Base-by-base conservation (phyloP, 2,113 vertebrate genomes). In the Spea bombifrons region DNA sequence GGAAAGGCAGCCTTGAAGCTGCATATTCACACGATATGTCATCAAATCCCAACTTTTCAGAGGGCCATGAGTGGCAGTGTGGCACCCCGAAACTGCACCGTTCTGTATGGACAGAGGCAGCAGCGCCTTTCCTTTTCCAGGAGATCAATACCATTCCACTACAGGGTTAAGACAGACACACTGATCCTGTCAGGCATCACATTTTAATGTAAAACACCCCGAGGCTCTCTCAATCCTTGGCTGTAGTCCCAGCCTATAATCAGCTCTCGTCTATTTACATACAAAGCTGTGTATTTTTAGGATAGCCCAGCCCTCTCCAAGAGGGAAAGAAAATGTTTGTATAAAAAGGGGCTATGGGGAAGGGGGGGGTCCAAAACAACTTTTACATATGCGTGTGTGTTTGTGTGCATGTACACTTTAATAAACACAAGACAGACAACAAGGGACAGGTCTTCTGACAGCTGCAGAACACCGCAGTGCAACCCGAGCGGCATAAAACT, bases 261-360 rank as follows among this genome's bases (percentile, higher is more conserved):
- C 81, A 15, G 73, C 77, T 71, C 67, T 57, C 4, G 52, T 75
- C 47, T 76, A 84, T 85, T 88, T 86, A 86, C 87, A 83, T 82
- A 82, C 84, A 72, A 74, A 86, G 80, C 83, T 48, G 83, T 47
- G 7, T 64, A 80, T 76, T 66, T 81, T 53, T 69, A 71, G 66
- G 82, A 15, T 55, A 59, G 78, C 17, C 83, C 86, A 74, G 78
- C 83, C 85, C 75, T 76, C 75, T 17, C 46, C 0, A 59, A 7
- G 52, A 8, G 4, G 67, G 30, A 0, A 44, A 52, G 0, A 15
- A 8, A 64, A 78, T 78, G 76, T 71, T 77, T 77, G 66, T 71
- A 71, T 78, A 57, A 43, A 12, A 63, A 3, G 10, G 53, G 73
- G 81, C 43, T 43, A 64, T 0, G 59, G 73, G 78, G 15, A 48